These are phyloP conservation scores for Cetoscarus ocellatus DNA, from an alignment of 2,797 vertebrate genomes.

Conservation along the genomic window DNA sequence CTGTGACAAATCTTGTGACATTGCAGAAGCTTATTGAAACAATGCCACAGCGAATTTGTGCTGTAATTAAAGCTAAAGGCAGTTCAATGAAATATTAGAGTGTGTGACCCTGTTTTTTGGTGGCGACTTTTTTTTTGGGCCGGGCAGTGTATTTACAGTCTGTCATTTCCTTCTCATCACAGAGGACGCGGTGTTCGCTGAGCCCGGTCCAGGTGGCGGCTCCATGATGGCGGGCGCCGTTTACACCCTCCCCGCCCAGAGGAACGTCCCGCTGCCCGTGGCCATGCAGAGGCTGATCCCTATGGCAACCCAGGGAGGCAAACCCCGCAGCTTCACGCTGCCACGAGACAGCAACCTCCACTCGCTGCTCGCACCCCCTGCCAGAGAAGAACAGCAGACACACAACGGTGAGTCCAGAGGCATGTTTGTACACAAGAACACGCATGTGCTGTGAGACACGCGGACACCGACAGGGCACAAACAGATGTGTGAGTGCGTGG, in stretches of 20 bases:
- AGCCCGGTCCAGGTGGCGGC: slow-evolving; percentile 77
- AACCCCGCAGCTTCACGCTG: slow-evolving; percentile 96
- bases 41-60: too few species aligned
- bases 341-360: slow-evolving; percentile 96
- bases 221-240: slow-evolving; percentile 87
- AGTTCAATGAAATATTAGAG: too few species aligned
- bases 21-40: too few species aligned
- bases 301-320: slow-evolving; percentile 84
- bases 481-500: not conserved
- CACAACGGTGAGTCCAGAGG: slow-evolving; percentile 83
- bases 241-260: slow-evolving; percentile 80
- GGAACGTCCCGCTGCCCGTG: slow-evolving; percentile 76
- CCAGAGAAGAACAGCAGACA: slow-evolving; percentile 87
- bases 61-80: too few species aligned
- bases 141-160: too few species aligned
- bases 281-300: slow-evolving; percentile 80
- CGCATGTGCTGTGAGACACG: not conserved
- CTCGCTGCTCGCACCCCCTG: slow-evolving; percentile 87
- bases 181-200: slow-evolving; percentile 96
- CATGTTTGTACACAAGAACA: not conserved
- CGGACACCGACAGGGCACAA: not conserved
- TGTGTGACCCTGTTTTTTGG: too few species aligned
- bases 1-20: too few species aligned
- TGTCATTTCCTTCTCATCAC: not conserved
- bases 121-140: too few species aligned